A percentile compares a stretch with the other conserved stretches of the same genome.
These are phyloP conservation scores for Teinopalpus imperialis DNA, from an alignment of 2,888 invertebrate species.

Conservation along the genomic window DNA sequence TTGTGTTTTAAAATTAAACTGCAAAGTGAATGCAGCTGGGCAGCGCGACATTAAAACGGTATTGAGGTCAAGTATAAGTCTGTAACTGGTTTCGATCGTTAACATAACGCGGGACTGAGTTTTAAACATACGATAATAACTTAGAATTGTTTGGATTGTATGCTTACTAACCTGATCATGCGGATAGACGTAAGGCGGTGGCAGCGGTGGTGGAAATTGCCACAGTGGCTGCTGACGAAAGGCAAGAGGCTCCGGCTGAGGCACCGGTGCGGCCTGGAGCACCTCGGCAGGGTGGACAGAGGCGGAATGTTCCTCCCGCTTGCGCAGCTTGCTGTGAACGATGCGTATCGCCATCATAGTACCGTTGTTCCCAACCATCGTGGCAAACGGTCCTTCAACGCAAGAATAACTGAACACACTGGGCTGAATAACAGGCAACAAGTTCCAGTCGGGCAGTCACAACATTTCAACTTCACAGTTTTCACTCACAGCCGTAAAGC, in stretches of 20 bases:
- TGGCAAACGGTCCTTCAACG: conserved; percentile 68
- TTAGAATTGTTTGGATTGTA: background rate
- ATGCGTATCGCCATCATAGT: conserved; percentile 94
- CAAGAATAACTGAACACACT: conserved; percentile 75
- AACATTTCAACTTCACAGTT: conserved; percentile 75
- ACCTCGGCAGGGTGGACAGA: conserved; percentile 86
- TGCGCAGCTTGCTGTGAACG: conserved; percentile 94
- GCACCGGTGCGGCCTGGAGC: conserved; percentile 79
- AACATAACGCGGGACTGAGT: background rate
- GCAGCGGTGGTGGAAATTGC: conserved; percentile 92
- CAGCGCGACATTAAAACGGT: conserved; percentile 47
- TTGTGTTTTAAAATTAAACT: conserved; percentile 37
- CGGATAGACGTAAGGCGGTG: conserved; percentile 88
- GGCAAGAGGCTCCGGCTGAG: conserved; percentile 80
- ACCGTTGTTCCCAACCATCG: conserved; percentile 93
- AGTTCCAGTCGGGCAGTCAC: conserved; percentile 80
- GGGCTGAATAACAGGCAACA: conserved; percentile 73
- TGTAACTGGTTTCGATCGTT: conserved; percentile 32
- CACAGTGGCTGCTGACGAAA: conserved; percentile 88
- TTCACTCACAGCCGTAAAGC: conserved; percentile 79
- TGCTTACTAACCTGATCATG: conserved; percentile 91
- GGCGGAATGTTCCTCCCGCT: conserved; percentile 90
- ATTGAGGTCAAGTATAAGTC: conserved; percentile 66
- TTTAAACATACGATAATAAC: conserved; percentile 22
- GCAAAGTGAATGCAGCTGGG: conserved; percentile 47